Conservation (phyloP, 2,113 vertebrate species). For the Pterocles gutturalis region DNA sequence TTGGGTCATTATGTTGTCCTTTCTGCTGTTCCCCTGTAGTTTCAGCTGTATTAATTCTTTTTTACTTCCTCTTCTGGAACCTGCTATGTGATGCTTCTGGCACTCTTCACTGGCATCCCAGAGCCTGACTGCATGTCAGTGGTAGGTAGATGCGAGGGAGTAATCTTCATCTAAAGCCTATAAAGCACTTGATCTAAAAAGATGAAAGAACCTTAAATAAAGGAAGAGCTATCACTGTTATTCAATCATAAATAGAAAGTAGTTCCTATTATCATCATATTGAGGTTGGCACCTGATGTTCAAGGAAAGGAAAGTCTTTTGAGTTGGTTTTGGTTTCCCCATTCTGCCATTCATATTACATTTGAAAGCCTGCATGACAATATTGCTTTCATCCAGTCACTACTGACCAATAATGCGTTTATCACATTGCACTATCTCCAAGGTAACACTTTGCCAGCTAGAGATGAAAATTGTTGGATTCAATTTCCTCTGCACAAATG, state of each 20-base stretch:
- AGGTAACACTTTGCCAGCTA: conserved; percentile 35
- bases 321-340: conserved; percentile 15
- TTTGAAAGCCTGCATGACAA: conserved; percentile 44
- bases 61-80: conserved; percentile 31
- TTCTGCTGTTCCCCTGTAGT: conserved; percentile 41
- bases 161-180: conserved; percentile 38
- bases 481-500: conserved; percentile 15
- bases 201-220: conserved; percentile 35
- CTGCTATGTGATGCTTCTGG: conserved; percentile 14
- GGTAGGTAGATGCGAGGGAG: conserved; percentile 3
- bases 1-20: conserved; percentile 52
- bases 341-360: conserved; percentile 20
- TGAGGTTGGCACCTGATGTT: not conserved
- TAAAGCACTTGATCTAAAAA: conserved; percentile 56
- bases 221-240: conserved; percentile 32
- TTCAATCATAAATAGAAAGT: not conserved
- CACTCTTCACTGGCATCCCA: conserved; percentile 32
- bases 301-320: not conserved
- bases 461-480: conserved; percentile 5
- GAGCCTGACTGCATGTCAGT: conserved; percentile 22
- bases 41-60: conserved; percentile 52
- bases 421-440: conserved; percentile 56
- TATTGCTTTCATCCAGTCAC: conserved; percentile 49
- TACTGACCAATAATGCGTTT: conserved; percentile 64
- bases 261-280: conserved; percentile 1